These are phyloP conservation scores for Ranitomeya imitator DNA, from an alignment of 2,113 vertebrate species.

Conservation along the genomic window DNA sequence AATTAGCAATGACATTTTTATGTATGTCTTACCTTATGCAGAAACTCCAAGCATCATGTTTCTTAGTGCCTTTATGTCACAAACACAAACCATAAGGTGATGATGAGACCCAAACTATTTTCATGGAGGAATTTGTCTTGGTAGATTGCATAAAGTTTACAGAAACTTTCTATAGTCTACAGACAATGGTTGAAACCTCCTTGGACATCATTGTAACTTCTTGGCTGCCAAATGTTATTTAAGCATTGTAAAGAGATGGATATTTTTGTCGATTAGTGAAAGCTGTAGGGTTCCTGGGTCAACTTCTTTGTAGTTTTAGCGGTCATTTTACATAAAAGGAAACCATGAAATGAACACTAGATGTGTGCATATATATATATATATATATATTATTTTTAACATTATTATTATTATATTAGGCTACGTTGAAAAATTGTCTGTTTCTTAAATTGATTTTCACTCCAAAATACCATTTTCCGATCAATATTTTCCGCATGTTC, in stretches of 20 bases:
- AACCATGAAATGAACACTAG: neutral
- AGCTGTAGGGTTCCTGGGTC: constrained; percentile 18
- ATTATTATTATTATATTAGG: no score
- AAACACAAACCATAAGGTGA: neutral
- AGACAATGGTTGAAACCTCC: constrained; percentile 9
- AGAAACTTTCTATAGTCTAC: neutral
- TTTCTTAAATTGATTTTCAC: no score
- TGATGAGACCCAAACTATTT: neutral
- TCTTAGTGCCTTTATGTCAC: neutral
- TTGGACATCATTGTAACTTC: constrained; percentile 30
- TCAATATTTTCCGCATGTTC: neutral
- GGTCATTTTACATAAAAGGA: neutral
- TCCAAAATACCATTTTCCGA: neutral
- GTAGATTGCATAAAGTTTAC: neutral
- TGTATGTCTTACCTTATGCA: constrained; percentile 10
- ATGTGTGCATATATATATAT: no score
- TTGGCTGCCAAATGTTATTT: constrained; percentile 19
- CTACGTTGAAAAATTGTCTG: no score
- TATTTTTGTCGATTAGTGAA: neutral
- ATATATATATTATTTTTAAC: no score
- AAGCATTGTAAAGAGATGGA: constrained; percentile 7
- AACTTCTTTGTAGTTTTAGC: neutral
- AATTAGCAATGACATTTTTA: neutral
- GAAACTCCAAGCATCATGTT: neutral
- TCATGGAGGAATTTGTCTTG: neutral